A percentile compares a stretch with the other conserved stretches of the same genome.
Conservation (phyloP, 2,888 invertebrate genomes). For the Erebia epiphron region DNA sequence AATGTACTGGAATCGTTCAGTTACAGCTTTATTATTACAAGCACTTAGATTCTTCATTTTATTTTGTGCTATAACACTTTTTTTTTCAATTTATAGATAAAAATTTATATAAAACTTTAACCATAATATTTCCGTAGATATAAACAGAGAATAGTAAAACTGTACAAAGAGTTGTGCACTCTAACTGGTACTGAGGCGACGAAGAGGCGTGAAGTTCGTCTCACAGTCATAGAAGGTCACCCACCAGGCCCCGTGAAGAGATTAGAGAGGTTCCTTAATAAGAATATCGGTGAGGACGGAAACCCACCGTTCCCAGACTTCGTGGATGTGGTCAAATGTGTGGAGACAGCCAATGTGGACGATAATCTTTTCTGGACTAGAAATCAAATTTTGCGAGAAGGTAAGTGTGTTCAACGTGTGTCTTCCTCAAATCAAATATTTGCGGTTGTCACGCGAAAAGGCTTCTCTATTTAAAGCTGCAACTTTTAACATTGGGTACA, state of each 20-base stretch:
- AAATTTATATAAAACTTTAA: background rate
- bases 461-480: no score
- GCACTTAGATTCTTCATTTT: no score
- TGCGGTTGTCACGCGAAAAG: no score
- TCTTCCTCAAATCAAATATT: no score
- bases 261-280: constrained; percentile 59
- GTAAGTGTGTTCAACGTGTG: constrained; percentile 43
- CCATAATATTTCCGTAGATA: constrained; percentile 48
- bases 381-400: constrained; percentile 54
- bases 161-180: constrained; percentile 57
- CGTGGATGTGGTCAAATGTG: constrained; percentile 68
- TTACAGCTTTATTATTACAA: no score
- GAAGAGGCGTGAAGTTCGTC: constrained; percentile 52
- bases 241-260: constrained; percentile 58
- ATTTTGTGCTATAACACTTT: no score
- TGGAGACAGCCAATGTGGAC: constrained; percentile 49
- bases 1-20: no score
- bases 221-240: constrained; percentile 53
- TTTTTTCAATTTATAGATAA: no score
- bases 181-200: constrained; percentile 49
- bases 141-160: constrained; percentile 51
- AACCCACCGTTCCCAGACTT: constrained; percentile 74
- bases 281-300: constrained; percentile 53
- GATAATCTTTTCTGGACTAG: constrained; percentile 54
- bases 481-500: no score